phyloP scores from a whole-genome alignment of 2,797 vertebrate species.

The Mastacembelus armatus region DNA sequence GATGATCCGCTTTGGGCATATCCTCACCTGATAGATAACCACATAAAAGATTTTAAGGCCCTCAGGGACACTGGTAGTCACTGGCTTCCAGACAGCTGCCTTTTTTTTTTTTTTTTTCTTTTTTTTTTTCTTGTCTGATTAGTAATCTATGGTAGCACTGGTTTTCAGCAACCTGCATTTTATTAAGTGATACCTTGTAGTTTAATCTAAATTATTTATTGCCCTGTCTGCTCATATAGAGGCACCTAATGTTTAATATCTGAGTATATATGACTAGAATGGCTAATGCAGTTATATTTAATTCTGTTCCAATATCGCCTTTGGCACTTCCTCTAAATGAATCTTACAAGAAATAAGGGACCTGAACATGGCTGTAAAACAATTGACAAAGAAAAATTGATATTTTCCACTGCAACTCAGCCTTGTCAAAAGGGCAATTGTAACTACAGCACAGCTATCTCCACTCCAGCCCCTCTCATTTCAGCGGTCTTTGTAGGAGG shows the following conservation, averaged over 20 bases:
- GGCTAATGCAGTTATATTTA: conserved; percentile 4
- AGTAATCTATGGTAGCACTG: background rate
- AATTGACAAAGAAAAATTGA: conserved; percentile 36
- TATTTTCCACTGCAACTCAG: conserved; percentile 34
- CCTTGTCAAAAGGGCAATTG: conserved; percentile 30
- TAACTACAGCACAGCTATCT: conserved; percentile 37
- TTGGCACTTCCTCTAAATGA: background rate
- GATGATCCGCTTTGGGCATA: background rate
- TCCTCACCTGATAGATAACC: background rate
- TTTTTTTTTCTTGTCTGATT: no score
- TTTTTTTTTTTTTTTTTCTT: no score
- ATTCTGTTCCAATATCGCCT: background rate
- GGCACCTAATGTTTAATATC: conserved; percentile 28
- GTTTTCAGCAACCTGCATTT: conserved; percentile 9
- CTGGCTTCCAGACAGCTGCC: background rate
- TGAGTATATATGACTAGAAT: conserved; percentile 8
- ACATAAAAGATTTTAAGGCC: background rate
- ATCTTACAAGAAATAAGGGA: conserved; percentile 2
- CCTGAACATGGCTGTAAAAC: conserved; percentile 9
- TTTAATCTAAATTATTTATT: conserved; percentile 24
- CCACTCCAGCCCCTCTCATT: conserved; percentile 23
- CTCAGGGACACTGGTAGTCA: background rate
- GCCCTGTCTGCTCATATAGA: conserved; percentile 1
- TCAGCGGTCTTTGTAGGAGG: conserved; percentile 41
- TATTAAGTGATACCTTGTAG: conserved; percentile 10